Evolutionary conservation across 2,888 invertebrate species (phyloP).

Genomic region (Dasypogon diadema): DNA sequence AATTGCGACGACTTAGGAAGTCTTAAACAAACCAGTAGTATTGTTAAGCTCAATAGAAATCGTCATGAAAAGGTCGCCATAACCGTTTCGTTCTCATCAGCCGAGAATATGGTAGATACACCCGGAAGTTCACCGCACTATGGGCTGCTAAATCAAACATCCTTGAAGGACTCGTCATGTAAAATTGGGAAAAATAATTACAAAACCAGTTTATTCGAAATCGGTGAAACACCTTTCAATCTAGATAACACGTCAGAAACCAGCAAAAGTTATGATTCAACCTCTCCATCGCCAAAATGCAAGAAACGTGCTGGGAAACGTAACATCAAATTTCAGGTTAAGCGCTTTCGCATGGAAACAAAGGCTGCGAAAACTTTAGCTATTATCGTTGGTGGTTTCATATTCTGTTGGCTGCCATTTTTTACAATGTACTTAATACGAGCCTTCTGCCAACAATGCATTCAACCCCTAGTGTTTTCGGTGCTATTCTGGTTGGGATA

Average conservation of each 20-base stretch:
- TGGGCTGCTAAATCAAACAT: conserved; percentile 59
- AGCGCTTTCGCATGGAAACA: conserved; percentile 93
- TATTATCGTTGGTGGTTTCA: conserved; percentile 97
- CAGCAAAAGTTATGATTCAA: conserved; percentile 17
- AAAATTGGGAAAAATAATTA: conserved; percentile 63
- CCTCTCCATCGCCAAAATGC: conserved; percentile 62
- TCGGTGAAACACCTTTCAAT: conserved; percentile 66
- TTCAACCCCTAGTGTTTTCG: conserved; percentile 87
- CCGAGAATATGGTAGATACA: conserved; percentile 73
- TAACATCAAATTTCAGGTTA: conserved; percentile 90
- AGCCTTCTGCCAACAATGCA: conserved; percentile 88
- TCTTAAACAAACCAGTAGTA: conserved; percentile 66
- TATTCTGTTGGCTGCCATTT: conserved; percentile 97
- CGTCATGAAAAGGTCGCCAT: conserved; percentile 84
- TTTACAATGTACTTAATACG: conserved; percentile 94
- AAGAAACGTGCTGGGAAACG: conserved; percentile 83
- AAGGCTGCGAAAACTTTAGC: conserved; percentile 97
- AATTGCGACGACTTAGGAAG: conserved; percentile 64
- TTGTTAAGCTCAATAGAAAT: conserved; percentile 70
- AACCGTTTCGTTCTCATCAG: conserved; percentile 85
- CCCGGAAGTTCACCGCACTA: conserved; percentile 62
- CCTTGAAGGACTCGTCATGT: not conserved
- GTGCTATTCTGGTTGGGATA: conserved; percentile 97
- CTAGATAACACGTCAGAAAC: conserved; percentile 58
- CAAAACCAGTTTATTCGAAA: conserved; percentile 65